These are phyloP conservation scores for Thermophis baileyi DNA, from an alignment of 2,113 vertebrate genomes.

Conservation along the genomic window DNA sequence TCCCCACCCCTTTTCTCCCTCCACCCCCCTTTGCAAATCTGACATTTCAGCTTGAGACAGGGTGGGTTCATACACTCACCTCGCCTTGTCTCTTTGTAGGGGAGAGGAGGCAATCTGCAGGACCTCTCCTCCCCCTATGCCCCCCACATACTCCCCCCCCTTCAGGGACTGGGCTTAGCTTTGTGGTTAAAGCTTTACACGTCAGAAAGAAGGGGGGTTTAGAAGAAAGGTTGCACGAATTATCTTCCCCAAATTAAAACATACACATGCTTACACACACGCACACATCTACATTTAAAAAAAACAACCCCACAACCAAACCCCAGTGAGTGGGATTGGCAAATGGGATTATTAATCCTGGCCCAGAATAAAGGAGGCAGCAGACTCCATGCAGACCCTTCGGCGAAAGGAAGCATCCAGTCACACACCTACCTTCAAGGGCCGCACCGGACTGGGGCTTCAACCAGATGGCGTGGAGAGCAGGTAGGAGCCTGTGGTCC, in stretches of 20 bases:
- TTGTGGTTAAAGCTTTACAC: constrained; percentile 39
- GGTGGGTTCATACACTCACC: constrained; percentile 26
- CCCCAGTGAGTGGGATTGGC: constrained; percentile 43
- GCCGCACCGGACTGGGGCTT: constrained; percentile 25
- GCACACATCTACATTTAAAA: not conserved
- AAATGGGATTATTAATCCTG: constrained; percentile 53
- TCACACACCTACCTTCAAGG: constrained; percentile 34
- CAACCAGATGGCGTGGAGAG: constrained; percentile 49
- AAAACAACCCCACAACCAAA: constrained; percentile 24
- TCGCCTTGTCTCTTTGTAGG: constrained; percentile 21
- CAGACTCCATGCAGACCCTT: constrained; percentile 37
- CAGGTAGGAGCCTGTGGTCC: constrained; percentile 42
- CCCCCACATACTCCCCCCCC: not conserved
- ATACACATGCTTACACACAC: not conserved
- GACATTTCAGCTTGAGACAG: constrained; percentile 21
- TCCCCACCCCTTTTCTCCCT: not conserved
- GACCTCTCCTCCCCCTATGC: constrained; percentile 21
- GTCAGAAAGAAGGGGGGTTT: constrained; percentile 29
- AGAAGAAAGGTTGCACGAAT: constrained; percentile 2
- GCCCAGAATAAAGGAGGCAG: constrained; percentile 44
- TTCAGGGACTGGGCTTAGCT: constrained; percentile 38
- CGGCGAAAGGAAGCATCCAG: constrained; percentile 26
- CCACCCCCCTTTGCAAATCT: constrained; percentile 7
- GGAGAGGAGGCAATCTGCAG: constrained; percentile 22
- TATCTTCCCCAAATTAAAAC: constrained; percentile 17